Evolutionary conservation across 2,888 invertebrate genomes (phyloP).

Genomic region (Lepidocyrtoides sp.): DNA sequence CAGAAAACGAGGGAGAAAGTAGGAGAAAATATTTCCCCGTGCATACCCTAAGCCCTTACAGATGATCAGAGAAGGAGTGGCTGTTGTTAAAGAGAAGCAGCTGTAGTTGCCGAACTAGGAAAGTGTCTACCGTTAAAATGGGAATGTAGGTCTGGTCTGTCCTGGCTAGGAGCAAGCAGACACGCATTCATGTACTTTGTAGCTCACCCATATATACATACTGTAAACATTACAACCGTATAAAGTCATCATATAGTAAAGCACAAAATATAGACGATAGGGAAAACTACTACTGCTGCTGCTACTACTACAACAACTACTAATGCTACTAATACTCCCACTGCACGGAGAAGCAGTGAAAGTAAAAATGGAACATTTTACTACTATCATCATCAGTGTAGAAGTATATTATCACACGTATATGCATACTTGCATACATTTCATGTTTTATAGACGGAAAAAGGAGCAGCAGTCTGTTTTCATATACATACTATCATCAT

Average conservation of each 20-base stretch:
- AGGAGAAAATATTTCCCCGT: background rate
- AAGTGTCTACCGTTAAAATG: background rate
- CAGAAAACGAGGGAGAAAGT: too few species aligned
- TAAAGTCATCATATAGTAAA: too few species aligned
- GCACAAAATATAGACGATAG: background rate
- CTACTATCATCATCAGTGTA: background rate
- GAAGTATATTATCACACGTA: too few species aligned
- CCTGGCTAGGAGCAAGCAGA: background rate
- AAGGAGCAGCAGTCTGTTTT: background rate
- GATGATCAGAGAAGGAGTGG: slow-evolving; percentile 68
- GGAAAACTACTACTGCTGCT: background rate
- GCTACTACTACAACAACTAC: background rate
- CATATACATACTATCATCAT: background rate
- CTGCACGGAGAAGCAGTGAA: background rate
- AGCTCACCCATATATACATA: background rate
- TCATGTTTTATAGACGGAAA: background rate
- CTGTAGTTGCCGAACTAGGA: slow-evolving; percentile 30
- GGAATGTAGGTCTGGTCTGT: background rate
- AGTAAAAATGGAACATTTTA: slow-evolving; percentile 15
- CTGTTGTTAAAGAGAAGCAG: slow-evolving; percentile 59
- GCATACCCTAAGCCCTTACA: background rate
- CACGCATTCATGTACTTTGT: background rate
- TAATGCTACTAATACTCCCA: background rate
- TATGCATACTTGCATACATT: background rate
- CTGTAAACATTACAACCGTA: background rate